phyloP scores from a whole-genome alignment of 2,113 vertebrate genomes.

The Plectropomus leopardus region DNA sequence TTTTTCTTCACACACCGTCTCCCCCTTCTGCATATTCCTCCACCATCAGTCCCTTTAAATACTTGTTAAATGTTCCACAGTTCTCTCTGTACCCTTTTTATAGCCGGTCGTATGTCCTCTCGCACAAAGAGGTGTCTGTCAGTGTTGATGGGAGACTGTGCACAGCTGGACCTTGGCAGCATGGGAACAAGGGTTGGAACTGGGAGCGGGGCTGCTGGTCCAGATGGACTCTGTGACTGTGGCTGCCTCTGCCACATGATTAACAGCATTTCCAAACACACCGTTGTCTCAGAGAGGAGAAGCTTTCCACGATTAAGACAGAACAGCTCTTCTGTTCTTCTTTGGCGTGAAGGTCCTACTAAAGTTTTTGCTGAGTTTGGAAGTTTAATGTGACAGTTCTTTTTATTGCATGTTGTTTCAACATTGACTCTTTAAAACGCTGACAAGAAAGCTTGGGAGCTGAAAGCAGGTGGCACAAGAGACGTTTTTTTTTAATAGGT shows the following conservation, averaged over 20 bases:
- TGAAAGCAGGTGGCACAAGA: background rate
- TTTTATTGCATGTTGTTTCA: slow-evolving; percentile 7
- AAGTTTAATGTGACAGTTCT: background rate
- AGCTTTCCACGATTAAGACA: background rate
- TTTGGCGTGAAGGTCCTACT: background rate
- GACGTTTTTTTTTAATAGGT: too few species aligned
- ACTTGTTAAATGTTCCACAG: slow-evolving; percentile 48
- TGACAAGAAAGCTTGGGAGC: background rate
- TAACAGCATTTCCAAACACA: slow-evolving; percentile 39
- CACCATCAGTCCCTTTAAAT: slow-evolving; percentile 22
- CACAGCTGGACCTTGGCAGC: slow-evolving; percentile 70
- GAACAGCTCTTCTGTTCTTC: slow-evolving; percentile 20
- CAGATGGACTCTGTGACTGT: slow-evolving; percentile 62
- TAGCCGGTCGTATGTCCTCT: slow-evolving; percentile 39
- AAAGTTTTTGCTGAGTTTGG: slow-evolving; percentile 12
- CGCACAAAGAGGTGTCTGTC: slow-evolving; percentile 75
- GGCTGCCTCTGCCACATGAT: slow-evolving; percentile 28
- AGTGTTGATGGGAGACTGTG: slow-evolving; percentile 56
- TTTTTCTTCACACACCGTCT: background rate
- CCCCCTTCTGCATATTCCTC: background rate
- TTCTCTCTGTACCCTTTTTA: slow-evolving; percentile 44
- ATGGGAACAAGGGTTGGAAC: slow-evolving; percentile 56
- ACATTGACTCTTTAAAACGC: background rate
- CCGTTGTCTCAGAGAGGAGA: slow-evolving; percentile 11
- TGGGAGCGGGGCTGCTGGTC: slow-evolving; percentile 17